Evolutionary conservation across 2,797 vertebrate species (phyloP).

Genomic region (Alcedo quadribrachys): DNA sequence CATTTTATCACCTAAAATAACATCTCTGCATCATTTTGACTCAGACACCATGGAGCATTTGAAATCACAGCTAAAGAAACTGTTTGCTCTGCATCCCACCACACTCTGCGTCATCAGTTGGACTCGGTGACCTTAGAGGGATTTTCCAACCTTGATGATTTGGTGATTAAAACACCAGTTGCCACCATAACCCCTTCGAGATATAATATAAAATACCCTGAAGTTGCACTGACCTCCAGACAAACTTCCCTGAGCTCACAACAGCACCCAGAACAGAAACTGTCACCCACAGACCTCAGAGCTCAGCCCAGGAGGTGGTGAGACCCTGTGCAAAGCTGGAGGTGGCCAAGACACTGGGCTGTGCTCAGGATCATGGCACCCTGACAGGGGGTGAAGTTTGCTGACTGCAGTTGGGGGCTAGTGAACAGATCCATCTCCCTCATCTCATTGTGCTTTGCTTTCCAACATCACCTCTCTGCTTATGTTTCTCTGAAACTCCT

Average conservation of each 20-base stretch:
- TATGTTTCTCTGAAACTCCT: neutral
- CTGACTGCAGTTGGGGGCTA: neutral
- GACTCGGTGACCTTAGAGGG: too few relatives aligned
- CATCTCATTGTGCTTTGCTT: neutral
- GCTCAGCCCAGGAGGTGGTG: neutral
- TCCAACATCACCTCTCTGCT: neutral
- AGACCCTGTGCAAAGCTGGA: neutral
- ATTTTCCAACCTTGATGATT: too few relatives aligned
- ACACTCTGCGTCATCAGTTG: accelerated
- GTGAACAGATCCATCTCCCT: neutral
- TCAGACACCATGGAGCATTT: neutral
- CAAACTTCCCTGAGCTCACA: neutral
- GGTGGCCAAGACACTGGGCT: accelerated
- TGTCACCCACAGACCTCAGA: neutral
- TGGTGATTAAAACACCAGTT: neutral
- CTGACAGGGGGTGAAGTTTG: neutral
- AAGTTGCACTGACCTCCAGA: accelerated
- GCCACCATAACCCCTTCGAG: neutral
- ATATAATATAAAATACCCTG: neutral
- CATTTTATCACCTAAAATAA: neutral
- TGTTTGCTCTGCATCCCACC: neutral
- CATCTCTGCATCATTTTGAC: neutral
- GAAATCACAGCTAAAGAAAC: neutral
- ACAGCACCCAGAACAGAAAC: neutral
- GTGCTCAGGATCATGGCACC: accelerated